phyloP scores from a whole-genome alignment of 2,113 vertebrate genomes.

The Equus przewalskii region DNA sequence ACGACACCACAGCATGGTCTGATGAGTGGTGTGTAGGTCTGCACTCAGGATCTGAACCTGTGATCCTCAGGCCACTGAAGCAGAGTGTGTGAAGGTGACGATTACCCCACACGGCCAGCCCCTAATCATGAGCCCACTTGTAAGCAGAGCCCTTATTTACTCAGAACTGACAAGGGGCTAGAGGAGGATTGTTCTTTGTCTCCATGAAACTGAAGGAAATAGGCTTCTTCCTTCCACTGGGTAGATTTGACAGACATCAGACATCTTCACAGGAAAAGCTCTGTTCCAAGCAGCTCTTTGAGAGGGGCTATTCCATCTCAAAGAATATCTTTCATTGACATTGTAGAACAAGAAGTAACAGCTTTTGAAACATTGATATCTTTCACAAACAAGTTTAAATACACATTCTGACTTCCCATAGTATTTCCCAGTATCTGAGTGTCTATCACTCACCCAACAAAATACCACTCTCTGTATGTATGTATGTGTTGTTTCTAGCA shows the following conservation, averaged over 20 bases:
- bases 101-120: no score
- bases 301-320: neutral
- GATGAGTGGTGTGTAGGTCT: no score
- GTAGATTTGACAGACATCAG: neutral
- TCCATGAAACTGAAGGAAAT: neutral
- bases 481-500: neutral
- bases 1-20: no score
- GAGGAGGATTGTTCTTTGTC: neutral
- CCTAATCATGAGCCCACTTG: no score
- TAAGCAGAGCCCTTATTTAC: neutral
- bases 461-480: neutral
- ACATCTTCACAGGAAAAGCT: neutral
- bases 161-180: neutral
- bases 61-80: no score
- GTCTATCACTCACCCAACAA: neutral
- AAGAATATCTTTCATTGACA: neutral
- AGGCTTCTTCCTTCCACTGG: neutral
- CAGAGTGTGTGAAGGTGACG: no score
- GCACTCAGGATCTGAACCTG: no score
- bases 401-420: neutral
- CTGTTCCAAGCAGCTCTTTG: neutral
- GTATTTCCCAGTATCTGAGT: neutral
- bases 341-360: neutral
- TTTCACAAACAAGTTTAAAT: neutral
- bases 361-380: neutral